phyloP scores from a whole-genome alignment of 2,888 invertebrate species.

The Diaprepes abbreviatus region DNA sequence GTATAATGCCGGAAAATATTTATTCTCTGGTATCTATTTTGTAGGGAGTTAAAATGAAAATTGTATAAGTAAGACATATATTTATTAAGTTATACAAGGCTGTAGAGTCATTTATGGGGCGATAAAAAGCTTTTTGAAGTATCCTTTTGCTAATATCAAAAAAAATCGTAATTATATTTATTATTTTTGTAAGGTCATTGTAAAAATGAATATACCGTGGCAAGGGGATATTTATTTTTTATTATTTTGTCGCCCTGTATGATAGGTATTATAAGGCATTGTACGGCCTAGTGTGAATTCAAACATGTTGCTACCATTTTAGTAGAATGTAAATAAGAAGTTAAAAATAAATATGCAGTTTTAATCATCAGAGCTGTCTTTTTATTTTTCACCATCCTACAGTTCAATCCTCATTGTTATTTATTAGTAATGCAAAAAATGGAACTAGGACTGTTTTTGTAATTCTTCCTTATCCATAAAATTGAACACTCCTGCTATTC shows the following conservation, averaged over 20 bases:
- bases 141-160: constrained; percentile 1
- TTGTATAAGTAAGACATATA: constrained; percentile 7
- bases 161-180: neutral
- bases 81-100: constrained; percentile 16
- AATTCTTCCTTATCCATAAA: too few relatives aligned
- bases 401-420: too few relatives aligned
- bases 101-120: constrained; percentile 8
- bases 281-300: constrained; percentile 26
- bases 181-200: constrained; percentile 5
- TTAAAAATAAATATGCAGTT: constrained; percentile 28
- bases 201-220: neutral
- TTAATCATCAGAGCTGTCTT: neutral
- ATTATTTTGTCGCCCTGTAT: constrained; percentile 21
- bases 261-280: constrained; percentile 26
- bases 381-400: too few relatives aligned
- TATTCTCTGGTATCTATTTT: constrained; percentile 13
- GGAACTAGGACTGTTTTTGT: too few relatives aligned
- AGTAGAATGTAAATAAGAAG: constrained; percentile 22
- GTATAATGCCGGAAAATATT: constrained; percentile 3
- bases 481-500: too few relatives aligned
- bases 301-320: constrained; percentile 25
- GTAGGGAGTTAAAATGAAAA: neutral
- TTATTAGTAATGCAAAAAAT: too few relatives aligned
- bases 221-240: constrained; percentile 14
- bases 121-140: neutral